Base-by-base conservation (phyloP, 2,888 invertebrate genomes). In the Nebria brevicollis region DNA sequence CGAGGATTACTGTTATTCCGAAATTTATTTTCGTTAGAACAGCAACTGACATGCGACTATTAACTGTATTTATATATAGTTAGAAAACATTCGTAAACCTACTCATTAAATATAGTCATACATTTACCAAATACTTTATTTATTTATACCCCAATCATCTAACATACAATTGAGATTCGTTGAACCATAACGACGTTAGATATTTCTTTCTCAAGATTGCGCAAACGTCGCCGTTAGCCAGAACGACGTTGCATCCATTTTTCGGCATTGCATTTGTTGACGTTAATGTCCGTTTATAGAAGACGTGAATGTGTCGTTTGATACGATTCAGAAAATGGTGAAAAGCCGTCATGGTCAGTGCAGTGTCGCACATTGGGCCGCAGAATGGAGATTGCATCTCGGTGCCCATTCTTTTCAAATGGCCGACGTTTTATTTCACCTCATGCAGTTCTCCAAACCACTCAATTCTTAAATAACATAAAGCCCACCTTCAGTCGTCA, bases 381-480 rank as follows among this genome's bases (percentile, higher is more conserved):
- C 8, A n/a, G 70, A 20, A 70, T 70, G 70, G 25, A 25, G 70
- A 70, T 70, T 70, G 15, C 70, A 70, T 70, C 70, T 15, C 26
- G 20, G 25, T 34, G 70, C 5, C 26, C 70, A 25, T 70, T 70
- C 70, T 70, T 70, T 70, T 70, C 70, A 70, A 70, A 20, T 76
- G 54, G 26, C 72, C 64, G 41, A 66, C 75, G 79, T 79, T 20
- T 20, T 20, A 20, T 20, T 20, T 20, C 20, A 20, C 20, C 20
- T 0, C 20, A 70, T 70, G 76, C 75, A 81, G 70, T 81, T 85
- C 85, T 85, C 85, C 84, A 82, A 85, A 86, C 85, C 86, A 85
- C 85, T 85, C 86, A 83, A 85, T 84, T 3, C 54, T 84, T 85
- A 85, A 85, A 86, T 86, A 85, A 85, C 84, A 81, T 83, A 85